Base-by-base conservation (phyloP, 2,113 vertebrate species). In the Anser brachyrhynchus region DNA sequence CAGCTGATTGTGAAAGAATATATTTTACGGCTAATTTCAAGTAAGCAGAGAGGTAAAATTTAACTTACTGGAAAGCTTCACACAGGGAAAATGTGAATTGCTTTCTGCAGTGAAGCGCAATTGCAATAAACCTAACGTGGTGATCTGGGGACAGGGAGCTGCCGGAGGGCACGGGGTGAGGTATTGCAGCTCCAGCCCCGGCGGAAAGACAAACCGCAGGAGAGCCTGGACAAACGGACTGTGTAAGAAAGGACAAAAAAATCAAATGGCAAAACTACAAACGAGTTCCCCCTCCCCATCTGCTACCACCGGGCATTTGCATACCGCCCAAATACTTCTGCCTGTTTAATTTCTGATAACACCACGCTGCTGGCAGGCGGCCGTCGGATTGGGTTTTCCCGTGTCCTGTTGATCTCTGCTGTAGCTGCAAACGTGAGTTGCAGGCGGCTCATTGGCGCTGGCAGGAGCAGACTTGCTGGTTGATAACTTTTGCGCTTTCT, bases 21-120 rank as follows among this genome's bases (percentile, higher is more conserved):
- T 64, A 16, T 76, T 95, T 96, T 72, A 75, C 75, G 84, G 82
- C 54, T 90, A 92, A 92, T 90, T 93, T 92, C 79, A 96, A 86
- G 90, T 31, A 61, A 96, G 92, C 79, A 74, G 67, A 71, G 92
- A 95, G 84, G 95, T 92, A 92, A 94, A 90, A 93, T 88, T 88
- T 84, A 96, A 94, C 84, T 91, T 37, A 22, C 57, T 95, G 76
- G 89, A 89, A 93, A 96, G 84, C 61, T 7, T 93, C 74, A 61
- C 61, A 39, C 0, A 0, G 61, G 57, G 65, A 49, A 76, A 81
- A 89, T 6, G 46, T 5, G 76, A 74, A 71, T 78, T 61, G 52
- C 46, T 84, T 89, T 74, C 72, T 87, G 57, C 76, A 86, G 52
- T 35, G 20, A 13, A 83, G 78, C 2, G 0, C 3, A 21, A 19